A percentile compares a stretch with the other conserved stretches of the same genome.
phyloP scores from a whole-genome alignment of 1,140 invertebrate genomes.

The Bilobella aurantiaca region DNA sequence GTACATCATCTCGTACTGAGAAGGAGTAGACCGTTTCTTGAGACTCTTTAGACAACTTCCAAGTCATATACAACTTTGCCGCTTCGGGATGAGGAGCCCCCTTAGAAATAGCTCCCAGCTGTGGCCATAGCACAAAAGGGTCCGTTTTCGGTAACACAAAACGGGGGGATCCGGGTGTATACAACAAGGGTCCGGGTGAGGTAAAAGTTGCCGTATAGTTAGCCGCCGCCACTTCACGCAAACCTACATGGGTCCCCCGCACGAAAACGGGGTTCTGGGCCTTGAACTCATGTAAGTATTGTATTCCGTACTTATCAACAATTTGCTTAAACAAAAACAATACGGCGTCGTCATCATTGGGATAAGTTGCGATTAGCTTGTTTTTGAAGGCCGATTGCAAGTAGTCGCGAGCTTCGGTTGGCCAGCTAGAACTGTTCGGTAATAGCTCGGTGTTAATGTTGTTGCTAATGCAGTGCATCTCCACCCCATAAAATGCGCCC shows the following conservation, averaged over 20 bases:
- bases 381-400: slow-evolving; percentile 7
- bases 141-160: slow-evolving; percentile 16
- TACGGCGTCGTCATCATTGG: slow-evolving; percentile 26
- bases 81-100: slow-evolving; percentile 1
- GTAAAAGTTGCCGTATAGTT: slow-evolving; percentile 1
- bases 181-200: background rate
- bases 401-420: slow-evolving; percentile 13
- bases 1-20: slow-evolving; percentile 13
- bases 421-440: slow-evolving; percentile 12
- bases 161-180: background rate
- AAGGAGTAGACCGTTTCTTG: slow-evolving; percentile 1
- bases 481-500: slow-evolving; percentile 8
- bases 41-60: background rate
- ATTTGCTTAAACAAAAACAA: slow-evolving; percentile 16
- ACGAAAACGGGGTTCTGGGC: slow-evolving; percentile 12
- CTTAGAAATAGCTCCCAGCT: slow-evolving; percentile 18
- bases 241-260: slow-evolving; percentile 13
- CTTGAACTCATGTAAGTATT: slow-evolving; percentile 1
- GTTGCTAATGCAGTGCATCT: slow-evolving; percentile 11
- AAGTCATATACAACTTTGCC: slow-evolving; percentile 22
- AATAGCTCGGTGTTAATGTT: slow-evolving; percentile 7
- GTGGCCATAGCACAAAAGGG: slow-evolving; percentile 20
- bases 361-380: slow-evolving; percentile 16
- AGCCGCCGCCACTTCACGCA: background rate
- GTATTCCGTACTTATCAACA: slow-evolving; percentile 21